Evolutionary conservation across 2,113 vertebrate species (phyloP), one percentile per base, ranked within the genome.

Genomic region (Zingel zingel): DNA sequence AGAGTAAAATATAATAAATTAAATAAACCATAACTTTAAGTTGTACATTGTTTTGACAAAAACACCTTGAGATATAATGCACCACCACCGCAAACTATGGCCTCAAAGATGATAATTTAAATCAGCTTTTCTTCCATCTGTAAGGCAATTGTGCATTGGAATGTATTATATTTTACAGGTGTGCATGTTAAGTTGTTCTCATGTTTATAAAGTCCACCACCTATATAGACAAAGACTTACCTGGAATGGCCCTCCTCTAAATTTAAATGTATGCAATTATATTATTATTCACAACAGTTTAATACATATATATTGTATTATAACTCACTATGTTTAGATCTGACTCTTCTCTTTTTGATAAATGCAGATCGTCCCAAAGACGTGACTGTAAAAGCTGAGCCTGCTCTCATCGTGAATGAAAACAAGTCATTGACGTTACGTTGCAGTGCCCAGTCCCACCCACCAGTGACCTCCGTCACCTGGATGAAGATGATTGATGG

Each of bases 281-380:
- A 56, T 23, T 56, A 43, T 45, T 43, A 43, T 43, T 71, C 14
- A 12, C 16, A 58, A 11, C 23, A 36, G 30, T 50, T 65, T 9
- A 50, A 27, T 30, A 16, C 25, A 25, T 27, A 11, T 70, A 4
- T 23, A 16, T 47, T 47, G 8, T 39, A 10, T 33, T 4, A n/a
- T 47, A 15, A 8, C 13, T 8, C 3, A n/a, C 14, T 8, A 50
- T 36, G 19, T 50, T 30, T 15, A 15, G 6, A 61, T 39, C 19
- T 57, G 19, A 79, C 33, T 30, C 2, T 30, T 74, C 4, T 50
- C 4, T 50, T 53, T 23, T 7, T 43, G 16, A 19, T 30, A 21
- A 77, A 18, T 79, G 3, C 74, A 95, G 95, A 93, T 84, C 3
- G 9, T 45, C 94, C 94, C 25, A 85, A 79, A 81, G 9, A 87